Percentiles rank a stretch among this genome's conserved stretches.
Evolutionary conservation across 2,113 vertebrate genomes (phyloP).

Genomic region (Pelvicachromis taeniatus): DNA sequence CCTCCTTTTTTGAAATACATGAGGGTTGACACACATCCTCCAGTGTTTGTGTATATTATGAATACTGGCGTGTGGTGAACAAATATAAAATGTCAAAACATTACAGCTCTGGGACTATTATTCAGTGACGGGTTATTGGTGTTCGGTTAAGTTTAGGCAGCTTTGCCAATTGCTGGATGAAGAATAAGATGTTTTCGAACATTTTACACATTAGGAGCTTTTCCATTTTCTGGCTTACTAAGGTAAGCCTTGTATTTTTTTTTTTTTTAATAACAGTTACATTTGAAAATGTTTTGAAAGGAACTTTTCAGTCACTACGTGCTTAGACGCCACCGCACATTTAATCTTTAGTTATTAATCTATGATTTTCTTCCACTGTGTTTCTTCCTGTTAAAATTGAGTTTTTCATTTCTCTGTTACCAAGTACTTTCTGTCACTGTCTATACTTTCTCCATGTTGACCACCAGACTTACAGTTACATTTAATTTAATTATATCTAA

Average conservation of each 20-base stretch:
- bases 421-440: background rate
- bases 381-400: background rate
- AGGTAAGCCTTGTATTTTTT: background rate
- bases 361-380: background rate
- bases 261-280: background rate
- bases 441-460: background rate
- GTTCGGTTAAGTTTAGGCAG: background rate
- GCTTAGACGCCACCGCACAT: rapidly evolving
- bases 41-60: background rate
- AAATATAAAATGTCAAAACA: background rate
- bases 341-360: background rate
- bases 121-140: background rate
- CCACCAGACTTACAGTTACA: background rate
- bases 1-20: background rate
- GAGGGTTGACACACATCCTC: rapidly evolving
- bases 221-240: background rate
- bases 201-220: background rate
- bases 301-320: background rate
- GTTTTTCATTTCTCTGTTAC: background rate
- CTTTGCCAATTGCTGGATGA: background rate
- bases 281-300: background rate
- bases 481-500: background rate
- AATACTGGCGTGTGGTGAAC: background rate
- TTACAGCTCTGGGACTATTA: background rate
- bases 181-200: background rate